Conservation (phyloP, 2,888 invertebrate species). For the Nasonia oneida region DNA sequence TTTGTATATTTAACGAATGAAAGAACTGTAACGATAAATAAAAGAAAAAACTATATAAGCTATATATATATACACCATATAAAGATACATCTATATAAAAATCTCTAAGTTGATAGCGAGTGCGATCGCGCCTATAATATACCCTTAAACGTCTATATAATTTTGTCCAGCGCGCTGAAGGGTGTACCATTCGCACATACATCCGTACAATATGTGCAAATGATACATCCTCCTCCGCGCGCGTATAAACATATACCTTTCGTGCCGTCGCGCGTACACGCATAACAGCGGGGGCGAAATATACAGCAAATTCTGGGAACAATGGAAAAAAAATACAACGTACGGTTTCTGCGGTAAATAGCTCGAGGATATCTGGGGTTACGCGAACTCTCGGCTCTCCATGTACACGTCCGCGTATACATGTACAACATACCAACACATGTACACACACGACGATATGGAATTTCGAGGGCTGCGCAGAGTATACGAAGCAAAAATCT, state of each 20-base stretch:
- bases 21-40: neutral
- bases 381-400: conserved; percentile 39
- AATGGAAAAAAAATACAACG: conserved; percentile 62
- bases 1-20: neutral
- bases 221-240: neutral
- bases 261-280: conserved; percentile 65
- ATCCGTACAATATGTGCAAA: neutral
- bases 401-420: neutral
- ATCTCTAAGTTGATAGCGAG: neutral
- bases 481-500: neutral
- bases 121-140: neutral
- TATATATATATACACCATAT: neutral
- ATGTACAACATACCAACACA: neutral
- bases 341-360: conserved; percentile 60
- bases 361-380: conserved; percentile 62
- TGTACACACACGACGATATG: neutral
- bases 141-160: neutral
- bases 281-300: conserved; percentile 64
- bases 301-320: conserved; percentile 67
- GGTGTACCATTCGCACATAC: neutral
- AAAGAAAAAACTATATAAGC: neutral
- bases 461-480: conserved; percentile 14
- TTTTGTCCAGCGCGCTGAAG: neutral
- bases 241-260: conserved; percentile 61
- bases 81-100: neutral